Conservation (phyloP, 2,797 vertebrate genomes). For the Zenarchopterus dispar region DNA sequence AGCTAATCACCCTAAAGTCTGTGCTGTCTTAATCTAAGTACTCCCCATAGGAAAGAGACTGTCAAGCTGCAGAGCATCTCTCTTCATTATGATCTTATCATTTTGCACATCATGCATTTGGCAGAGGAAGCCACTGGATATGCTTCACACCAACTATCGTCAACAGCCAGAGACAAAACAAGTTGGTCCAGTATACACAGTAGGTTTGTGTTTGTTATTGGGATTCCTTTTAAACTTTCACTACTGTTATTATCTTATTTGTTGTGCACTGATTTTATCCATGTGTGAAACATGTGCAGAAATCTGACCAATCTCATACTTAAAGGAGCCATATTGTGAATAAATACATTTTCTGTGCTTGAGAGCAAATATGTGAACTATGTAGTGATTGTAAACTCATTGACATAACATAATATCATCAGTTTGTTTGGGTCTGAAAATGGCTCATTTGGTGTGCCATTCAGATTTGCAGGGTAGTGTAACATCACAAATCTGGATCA, state of each 20-base stretch:
- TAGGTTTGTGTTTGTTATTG: background rate
- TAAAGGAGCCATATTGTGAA: too few species aligned
- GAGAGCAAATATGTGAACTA: too few species aligned
- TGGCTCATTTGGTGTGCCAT: too few species aligned
- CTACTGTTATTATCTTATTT: background rate
- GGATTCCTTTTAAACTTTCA: background rate
- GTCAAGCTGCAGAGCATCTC: slow-evolving; percentile 31
- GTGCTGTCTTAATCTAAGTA: slow-evolving; percentile 40
- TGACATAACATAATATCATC: too few species aligned
- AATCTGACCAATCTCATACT: too few species aligned
- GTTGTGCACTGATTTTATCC: too few species aligned
- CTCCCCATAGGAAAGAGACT: slow-evolving; percentile 52
- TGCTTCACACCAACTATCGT: slow-evolving; percentile 1
- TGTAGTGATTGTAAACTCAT: too few species aligned
- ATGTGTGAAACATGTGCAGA: too few species aligned
- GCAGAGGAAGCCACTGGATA: slow-evolving; percentile 12
- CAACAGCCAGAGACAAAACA: slow-evolving; percentile 15
- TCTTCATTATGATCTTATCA: slow-evolving; percentile 50
- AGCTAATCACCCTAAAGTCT: slow-evolving; percentile 42
- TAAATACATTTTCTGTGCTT: too few species aligned
- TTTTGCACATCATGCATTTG: slow-evolving; percentile 26
- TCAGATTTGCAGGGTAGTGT: too few species aligned
- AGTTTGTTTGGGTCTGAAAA: too few species aligned
- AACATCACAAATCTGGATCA: too few species aligned
- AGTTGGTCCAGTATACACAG: background rate